A percentile compares a stretch with the other conserved stretches of the same genome.
Evolutionary conservation across 2,113 vertebrate genomes (phyloP).

Genomic region (Stigmatopora argus): DNA sequence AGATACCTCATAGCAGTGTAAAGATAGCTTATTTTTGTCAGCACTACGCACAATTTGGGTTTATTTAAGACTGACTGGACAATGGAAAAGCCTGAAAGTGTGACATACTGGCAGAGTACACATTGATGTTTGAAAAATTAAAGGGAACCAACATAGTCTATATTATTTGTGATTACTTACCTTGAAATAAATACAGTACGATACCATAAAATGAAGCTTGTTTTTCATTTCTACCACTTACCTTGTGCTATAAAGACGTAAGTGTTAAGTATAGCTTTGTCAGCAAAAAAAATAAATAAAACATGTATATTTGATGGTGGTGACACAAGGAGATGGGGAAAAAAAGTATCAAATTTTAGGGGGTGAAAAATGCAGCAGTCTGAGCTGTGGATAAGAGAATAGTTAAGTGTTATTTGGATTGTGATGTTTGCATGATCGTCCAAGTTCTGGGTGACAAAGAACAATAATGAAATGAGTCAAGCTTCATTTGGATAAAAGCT

Average conservation of each 20-base stretch:
- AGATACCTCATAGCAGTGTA: conserved; percentile 25
- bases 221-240: neutral
- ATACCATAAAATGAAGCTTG: neutral
- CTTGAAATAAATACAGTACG: neutral
- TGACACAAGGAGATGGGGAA: too few relatives aligned
- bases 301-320: too few relatives aligned
- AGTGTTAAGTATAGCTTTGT: too few relatives aligned
- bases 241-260: neutral
- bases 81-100: neutral
- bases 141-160: neutral
- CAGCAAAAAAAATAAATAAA: too few relatives aligned
- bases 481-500: neutral
- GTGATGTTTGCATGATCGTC: neutral
- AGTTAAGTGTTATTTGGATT: neutral
- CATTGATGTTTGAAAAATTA: neutral
- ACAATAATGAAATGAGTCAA: neutral
- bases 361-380: too few relatives aligned
- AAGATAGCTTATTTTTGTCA: neutral
- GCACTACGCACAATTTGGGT: neutral
- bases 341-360: too few relatives aligned
- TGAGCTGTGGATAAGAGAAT: too few relatives aligned
- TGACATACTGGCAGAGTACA: neutral
- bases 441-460: too few relatives aligned
- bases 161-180: neutral
- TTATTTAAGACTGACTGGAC: neutral